Evolutionary conservation across 2,797 vertebrate genomes (phyloP).

Genomic region (Corythornis leucogaster): DNA sequence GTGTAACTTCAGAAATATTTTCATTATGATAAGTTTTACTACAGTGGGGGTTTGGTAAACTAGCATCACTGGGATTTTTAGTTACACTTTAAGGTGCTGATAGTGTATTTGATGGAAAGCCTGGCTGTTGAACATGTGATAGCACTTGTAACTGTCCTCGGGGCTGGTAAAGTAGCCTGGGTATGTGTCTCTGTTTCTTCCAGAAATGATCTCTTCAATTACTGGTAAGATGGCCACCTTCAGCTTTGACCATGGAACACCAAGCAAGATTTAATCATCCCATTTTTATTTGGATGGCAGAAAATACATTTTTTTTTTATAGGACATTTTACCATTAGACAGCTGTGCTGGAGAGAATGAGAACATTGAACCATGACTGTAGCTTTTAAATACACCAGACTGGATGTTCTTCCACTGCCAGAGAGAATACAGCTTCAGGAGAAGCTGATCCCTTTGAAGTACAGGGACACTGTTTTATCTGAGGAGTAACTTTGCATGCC

Average conservation of each 20-base stretch:
- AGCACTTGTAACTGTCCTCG: neutral
- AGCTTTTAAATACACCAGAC: neutral
- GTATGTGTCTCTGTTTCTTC: neutral
- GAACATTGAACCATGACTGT: neutral
- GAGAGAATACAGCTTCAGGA: slow-evolving; percentile 23
- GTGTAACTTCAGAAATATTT: neutral
- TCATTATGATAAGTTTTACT: neutral
- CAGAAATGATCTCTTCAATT: neutral
- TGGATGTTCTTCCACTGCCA: neutral
- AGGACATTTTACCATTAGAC: neutral
- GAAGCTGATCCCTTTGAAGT: slow-evolving; percentile 41
- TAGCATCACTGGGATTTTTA: neutral
- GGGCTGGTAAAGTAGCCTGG: neutral
- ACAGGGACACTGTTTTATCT: neutral
- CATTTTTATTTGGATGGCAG: neutral
- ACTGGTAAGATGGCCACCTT: neutral
- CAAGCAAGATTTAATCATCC: neutral
- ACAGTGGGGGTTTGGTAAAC: neutral
- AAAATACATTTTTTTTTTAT: neutral
- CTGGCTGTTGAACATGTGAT: rapidly evolving
- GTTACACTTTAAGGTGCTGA: neutral
- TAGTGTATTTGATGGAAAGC: neutral
- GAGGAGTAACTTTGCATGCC: neutral
- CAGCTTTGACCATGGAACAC: neutral
- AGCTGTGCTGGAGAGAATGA: slow-evolving; percentile 23